phyloP scores from a whole-genome alignment of 2,797 vertebrate species.

The Gorsachius magnificus region DNA sequence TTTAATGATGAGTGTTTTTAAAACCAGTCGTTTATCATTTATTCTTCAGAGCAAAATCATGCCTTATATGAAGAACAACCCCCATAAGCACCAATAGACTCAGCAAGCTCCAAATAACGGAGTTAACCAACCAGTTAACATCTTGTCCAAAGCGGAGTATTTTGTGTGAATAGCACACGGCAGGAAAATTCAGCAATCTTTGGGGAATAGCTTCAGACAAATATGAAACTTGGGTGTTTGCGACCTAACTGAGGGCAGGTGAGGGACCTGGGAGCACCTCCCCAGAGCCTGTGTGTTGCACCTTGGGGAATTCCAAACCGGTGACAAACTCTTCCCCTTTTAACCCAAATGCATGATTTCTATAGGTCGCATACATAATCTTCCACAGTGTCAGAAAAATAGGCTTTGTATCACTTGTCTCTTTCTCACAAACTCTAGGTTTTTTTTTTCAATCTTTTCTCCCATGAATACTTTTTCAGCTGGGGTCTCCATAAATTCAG shows the following conservation, averaged over 20 bases:
- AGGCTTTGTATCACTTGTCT: background rate
- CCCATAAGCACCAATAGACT: background rate
- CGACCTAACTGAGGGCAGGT: background rate
- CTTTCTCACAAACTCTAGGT: background rate
- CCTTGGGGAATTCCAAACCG: background rate
- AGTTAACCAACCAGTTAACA: background rate
- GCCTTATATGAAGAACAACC: background rate
- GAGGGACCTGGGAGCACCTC: background rate
- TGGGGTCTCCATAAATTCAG: background rate
- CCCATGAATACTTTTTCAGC: background rate
- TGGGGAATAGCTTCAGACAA: background rate
- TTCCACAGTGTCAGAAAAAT: background rate
- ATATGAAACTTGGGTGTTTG: background rate
- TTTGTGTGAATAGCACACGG: background rate
- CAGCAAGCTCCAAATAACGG: background rate
- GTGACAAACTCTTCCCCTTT: background rate
- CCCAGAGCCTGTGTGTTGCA: background rate
- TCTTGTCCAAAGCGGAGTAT: background rate
- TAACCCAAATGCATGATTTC: background rate
- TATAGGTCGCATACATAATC: background rate
- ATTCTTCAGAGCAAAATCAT: background rate
- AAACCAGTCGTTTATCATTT: background rate
- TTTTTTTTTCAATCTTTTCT: background rate
- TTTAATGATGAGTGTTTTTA: background rate
- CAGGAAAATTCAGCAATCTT: background rate